A percentile compares a stretch with the other conserved stretches of the same genome.
These are phyloP conservation scores for Fragum fragum DNA, from an alignment of 2,888 invertebrate species.

Conservation along the genomic window DNA sequence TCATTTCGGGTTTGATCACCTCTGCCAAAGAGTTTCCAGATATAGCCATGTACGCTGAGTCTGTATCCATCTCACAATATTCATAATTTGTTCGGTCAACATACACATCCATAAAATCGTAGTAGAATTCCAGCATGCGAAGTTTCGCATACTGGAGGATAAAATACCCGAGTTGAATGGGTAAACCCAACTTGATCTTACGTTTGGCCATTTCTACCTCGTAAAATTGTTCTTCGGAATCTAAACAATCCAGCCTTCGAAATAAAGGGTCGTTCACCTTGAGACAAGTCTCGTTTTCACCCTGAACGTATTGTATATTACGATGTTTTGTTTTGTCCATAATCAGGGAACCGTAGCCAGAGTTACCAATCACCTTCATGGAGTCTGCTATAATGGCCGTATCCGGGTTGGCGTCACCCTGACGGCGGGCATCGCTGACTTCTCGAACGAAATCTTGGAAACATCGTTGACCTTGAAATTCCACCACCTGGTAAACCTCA, in stretches of 20 bases:
- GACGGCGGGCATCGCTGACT: conserved; percentile 27
- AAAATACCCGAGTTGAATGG: conserved; percentile 67
- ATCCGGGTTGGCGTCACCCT: conserved; percentile 31
- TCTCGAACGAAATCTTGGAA: conserved; percentile 51
- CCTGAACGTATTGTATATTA: conserved; percentile 44
- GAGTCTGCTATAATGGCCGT: conserved; percentile 46
- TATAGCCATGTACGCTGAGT: conserved; percentile 60
- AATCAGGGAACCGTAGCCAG: conserved; percentile 61
- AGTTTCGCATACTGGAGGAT: conserved; percentile 70
- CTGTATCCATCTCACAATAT: no score
- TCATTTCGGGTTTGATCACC: conserved; percentile 50
- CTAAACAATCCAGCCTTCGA: conserved; percentile 45
- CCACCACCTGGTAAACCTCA: conserved; percentile 54
- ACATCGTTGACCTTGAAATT: conserved; percentile 44
- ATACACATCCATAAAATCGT: conserved; percentile 61
- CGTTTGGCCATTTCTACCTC: conserved; percentile 55
- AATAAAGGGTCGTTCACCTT: conserved; percentile 52
- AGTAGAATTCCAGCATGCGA: conserved; percentile 66
- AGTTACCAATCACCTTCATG: conserved; percentile 45
- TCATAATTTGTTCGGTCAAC: conserved; percentile 58
- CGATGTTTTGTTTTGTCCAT: conserved; percentile 58
- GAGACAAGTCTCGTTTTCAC: conserved; percentile 36
- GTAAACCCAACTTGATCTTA: conserved; percentile 51
- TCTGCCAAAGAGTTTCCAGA: conserved; percentile 32
- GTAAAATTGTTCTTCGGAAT: conserved; percentile 44